Base-by-base conservation (phyloP, 2,888 invertebrate species). In the Rhabditophanes sp. region DNA sequence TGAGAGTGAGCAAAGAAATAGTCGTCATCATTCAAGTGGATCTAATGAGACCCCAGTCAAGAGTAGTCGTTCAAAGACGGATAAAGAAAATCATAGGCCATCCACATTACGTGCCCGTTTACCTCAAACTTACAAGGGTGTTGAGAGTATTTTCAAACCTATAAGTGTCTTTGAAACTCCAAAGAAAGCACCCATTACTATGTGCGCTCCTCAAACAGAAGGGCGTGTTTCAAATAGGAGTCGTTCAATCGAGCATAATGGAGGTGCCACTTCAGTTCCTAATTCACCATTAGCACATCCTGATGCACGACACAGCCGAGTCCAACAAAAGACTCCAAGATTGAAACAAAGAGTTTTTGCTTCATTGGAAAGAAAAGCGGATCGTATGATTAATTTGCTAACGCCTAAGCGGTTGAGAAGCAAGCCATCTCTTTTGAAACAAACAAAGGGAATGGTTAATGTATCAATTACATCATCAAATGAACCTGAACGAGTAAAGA, bases 401-500 rank as follows among this genome's bases (percentile, higher is more conserved):
- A 80, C 79, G 1, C 79, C 80, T 0, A 61, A 68, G 39, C 60
- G 54, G 34, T 34, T 49, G 28, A 44, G 43, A 7, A 35, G 34
- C 22, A 54, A 55, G 11, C 43, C 44, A 9, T 23, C 30, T 11
- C 33, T 27, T 17, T 25, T 49, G 14, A 49, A 42, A 22, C 25
- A 25, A 9, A 33, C 35, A 3, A 40, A 36, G 19, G 50, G 53
- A 21, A 8, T 78, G 48, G 76, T 76, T 56, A 79, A 79, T 62
- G 76, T 79, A 29, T 78, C 78, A 4, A 75, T 76, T 27, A 78
- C 78, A 3, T 74, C 74, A 23, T 75, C 74, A 44, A 71, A 69
- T 27, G 74, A 75, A 64, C 75, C 78, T 3, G 75, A 77, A 47
- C 67, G 72, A 44, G 75, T 78, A 9, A 68, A 78, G 30, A 69